Conservation (phyloP, 2,113 vertebrate species). For the zebrafish (Danio rerio) region GRCz12tu NC_133178.1:23664501-23665000, state of each 20-base stretch:
- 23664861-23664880: not conserved
- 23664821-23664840: not conserved
- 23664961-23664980: too few species aligned
- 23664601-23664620: too few species aligned
- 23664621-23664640: not conserved
- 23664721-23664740: not conserved
- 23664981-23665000: too few species aligned
- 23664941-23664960: not conserved
- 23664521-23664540: not conserved
- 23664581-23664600: not conserved
- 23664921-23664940: not conserved
- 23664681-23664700: not conserved
- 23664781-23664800: not conserved
- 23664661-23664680: not conserved
- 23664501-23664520: not conserved
- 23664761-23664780: not conserved
- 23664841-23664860: not conserved
- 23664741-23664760: constrained; percentile 14
- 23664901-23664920: not conserved
- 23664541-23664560: not conserved
- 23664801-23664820: not conserved
- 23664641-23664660: not conserved
- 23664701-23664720: not conserved
- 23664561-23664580: not conserved
- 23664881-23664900: not conserved